Base-by-base conservation (phyloP, 2,888 invertebrate genomes). In the Mimas tiliae region DNA sequence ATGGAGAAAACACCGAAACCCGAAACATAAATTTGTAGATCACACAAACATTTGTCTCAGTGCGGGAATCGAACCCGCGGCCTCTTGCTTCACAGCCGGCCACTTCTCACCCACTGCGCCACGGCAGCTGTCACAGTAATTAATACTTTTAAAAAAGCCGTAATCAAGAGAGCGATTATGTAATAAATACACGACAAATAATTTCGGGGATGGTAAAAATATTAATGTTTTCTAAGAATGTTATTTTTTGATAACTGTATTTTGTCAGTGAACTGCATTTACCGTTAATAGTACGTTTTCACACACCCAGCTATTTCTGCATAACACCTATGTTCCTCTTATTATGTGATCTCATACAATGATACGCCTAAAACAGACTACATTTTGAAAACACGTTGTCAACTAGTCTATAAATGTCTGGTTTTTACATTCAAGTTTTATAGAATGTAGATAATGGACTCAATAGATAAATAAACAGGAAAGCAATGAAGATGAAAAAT, bases 401-500 rank as follows among this genome's bases (percentile, higher is more conserved):
- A 7, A 33, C n/a, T 4, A n/a, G 27, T n/a, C 33, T 3, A n/a
- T 14, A 9, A 9, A 9, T 16, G 16, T 9, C 34, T 55, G 33
- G 53, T 53, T 53, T 53, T n/a, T 38, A 19, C 50, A 19, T 19
- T 50, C 48, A 6, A 19, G 1, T 50, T 45, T 53, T 14, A 14
- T 58, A 16, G 34, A 16, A 38, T 38, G 11, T 38, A 19, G 4
- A 52, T 33, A 27, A 53, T 33, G 6, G 52, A 52, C 21, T 19
- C 51, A 55, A 27, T 27, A 55, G 55, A 58, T 16, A 33, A 19
- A 3, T 9, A 16, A 55, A 58, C 55, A 19, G 11, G 19, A 58
- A 58, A 58, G 16, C 16, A 9, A 38, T 58, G 34, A 38, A n/a
- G n/a, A n/a, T n/a, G n/a, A n/a, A n/a, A n/a, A 58, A 58, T 58